phyloP scores from a whole-genome alignment of 2,888 invertebrate genomes.

The Eupeodes latifasciatus region DNA sequence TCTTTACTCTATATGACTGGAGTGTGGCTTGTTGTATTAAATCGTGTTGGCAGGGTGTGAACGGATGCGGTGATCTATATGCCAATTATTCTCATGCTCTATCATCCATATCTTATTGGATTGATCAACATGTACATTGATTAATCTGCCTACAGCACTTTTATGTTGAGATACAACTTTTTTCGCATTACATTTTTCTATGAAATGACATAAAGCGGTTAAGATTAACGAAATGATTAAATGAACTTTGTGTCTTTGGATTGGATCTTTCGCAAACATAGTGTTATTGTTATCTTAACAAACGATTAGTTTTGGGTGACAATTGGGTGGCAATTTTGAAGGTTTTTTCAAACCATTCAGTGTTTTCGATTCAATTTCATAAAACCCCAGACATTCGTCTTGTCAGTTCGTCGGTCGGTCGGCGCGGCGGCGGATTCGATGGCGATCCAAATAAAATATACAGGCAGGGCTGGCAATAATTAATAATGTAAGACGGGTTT shows the following conservation, averaged over 20 bases:
- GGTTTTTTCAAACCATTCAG: slow-evolving; percentile 40
- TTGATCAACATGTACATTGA: slow-evolving; percentile 50
- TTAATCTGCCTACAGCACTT: slow-evolving; percentile 49
- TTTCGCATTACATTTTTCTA: not conserved
- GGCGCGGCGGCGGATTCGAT: no score
- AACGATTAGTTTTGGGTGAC: slow-evolving; percentile 41
- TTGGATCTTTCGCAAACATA: slow-evolving; percentile 27
- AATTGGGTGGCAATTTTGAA: slow-evolving; percentile 53
- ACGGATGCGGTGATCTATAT: slow-evolving; percentile 64
- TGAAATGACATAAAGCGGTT: slow-evolving; percentile 49
- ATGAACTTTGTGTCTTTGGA: slow-evolving; percentile 20
- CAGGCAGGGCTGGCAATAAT: slow-evolving; percentile 34
- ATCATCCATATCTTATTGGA: slow-evolving; percentile 64
- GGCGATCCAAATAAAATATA: slow-evolving; percentile 13
- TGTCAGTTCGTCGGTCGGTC: no score
- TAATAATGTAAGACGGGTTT: slow-evolving; percentile 54
- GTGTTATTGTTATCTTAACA: slow-evolving; percentile 56
- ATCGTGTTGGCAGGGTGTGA: slow-evolving; percentile 58
- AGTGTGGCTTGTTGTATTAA: slow-evolving; percentile 24
- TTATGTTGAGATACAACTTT: slow-evolving; percentile 37
- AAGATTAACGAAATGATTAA: slow-evolving; percentile 55
- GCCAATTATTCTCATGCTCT: slow-evolving; percentile 63
- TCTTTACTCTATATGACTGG: slow-evolving; percentile 26
- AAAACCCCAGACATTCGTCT: slow-evolving; percentile 12
- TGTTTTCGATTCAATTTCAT: slow-evolving; percentile 19